These are phyloP conservation scores for Amphibalanus amphitrite DNA, from an alignment of 1,140 invertebrate species.

Conservation along the genomic window DNA sequence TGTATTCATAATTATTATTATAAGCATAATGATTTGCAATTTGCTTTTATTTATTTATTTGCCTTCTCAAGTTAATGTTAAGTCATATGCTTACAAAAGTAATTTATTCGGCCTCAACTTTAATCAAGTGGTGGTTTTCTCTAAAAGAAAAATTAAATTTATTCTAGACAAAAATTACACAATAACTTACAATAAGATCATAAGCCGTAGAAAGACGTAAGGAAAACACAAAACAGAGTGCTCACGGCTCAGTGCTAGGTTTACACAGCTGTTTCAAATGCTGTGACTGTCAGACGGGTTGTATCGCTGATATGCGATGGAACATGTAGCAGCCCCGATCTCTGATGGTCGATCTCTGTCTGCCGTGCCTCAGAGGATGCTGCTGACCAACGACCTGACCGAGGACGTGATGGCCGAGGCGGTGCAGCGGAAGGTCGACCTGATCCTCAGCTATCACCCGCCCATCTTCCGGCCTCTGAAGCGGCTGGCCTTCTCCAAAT, in stretches of 20 bases:
- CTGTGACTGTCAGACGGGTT: too few species aligned
- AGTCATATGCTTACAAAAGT: too few species aligned
- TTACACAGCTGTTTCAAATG: slow-evolving; percentile 6
- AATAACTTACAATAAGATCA: slow-evolving; percentile 28
- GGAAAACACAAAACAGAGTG: background rate
- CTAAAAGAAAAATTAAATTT: too few species aligned
- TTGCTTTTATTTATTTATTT: background rate
- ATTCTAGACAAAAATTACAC: too few species aligned
- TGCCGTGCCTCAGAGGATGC: slow-evolving; percentile 33
- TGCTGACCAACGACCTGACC: slow-evolving; percentile 91
- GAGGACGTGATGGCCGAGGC: slow-evolving; percentile 76
- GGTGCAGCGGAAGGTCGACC: slow-evolving; percentile 38
- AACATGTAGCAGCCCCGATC: too few species aligned
- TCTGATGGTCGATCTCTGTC: too few species aligned
- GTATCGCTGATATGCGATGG: too few species aligned
- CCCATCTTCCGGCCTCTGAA: slow-evolving; percentile 78
- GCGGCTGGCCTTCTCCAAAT: slow-evolving; percentile 41
- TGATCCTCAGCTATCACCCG: slow-evolving; percentile 91
- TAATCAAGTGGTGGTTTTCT: too few species aligned
- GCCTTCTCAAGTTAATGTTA: slow-evolving; percentile 8
- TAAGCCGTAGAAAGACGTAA: slow-evolving; percentile 24
- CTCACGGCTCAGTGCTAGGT: background rate
- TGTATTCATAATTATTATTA: background rate
- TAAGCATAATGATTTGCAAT: background rate
- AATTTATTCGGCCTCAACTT: too few species aligned